A percentile compares a stretch with the other conserved stretches of the same genome.
Conservation (phyloP, 2,797 vertebrate species). For the Pipistrellus kuhlii region DNA sequence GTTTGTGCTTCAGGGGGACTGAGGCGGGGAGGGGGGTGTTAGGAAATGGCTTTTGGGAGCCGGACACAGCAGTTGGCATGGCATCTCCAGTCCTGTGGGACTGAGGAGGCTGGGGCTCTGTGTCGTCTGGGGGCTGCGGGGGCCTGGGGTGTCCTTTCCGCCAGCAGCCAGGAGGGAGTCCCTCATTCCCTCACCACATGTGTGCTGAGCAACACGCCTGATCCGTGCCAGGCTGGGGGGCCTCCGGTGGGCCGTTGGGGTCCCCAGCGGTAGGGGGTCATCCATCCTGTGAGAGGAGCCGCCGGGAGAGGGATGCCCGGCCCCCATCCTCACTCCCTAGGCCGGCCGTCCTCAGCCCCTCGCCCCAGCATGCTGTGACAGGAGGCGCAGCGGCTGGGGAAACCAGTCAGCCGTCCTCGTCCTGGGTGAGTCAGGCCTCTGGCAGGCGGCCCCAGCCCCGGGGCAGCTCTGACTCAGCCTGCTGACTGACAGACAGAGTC, state of each 20-base stretch:
- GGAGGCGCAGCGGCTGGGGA: slow-evolving; percentile 56
- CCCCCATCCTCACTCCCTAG: background rate
- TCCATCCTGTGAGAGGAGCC: background rate
- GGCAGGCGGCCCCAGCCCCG: slow-evolving; percentile 68
- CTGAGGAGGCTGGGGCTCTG: fast-evolving
- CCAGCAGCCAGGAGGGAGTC: background rate
- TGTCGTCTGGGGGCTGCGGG: fast-evolving
- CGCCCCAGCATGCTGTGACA: slow-evolving; percentile 61
- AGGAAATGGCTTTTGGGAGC: background rate
- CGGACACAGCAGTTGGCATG: fast-evolving
- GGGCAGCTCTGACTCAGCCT: slow-evolving; percentile 77
- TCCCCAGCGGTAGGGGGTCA: background rate
- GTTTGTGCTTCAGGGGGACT: background rate
- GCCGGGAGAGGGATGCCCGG: background rate
- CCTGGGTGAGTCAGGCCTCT: slow-evolving; percentile 76
- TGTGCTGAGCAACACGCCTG: fast-evolving
- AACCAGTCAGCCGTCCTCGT: slow-evolving; percentile 63
- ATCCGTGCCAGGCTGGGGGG: fast-evolving
- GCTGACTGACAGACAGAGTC: slow-evolving; percentile 70
- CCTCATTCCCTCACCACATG: fast-evolving
- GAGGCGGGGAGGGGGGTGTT: background rate
- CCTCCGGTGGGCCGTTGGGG: no score
- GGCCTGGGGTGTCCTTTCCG: background rate
- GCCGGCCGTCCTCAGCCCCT: background rate
- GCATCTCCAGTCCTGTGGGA: background rate